Evolutionary conservation across 2,888 invertebrate species (phyloP), one percentile per base, ranked within the genome.

Genomic region (Macaria liturata): DNA sequence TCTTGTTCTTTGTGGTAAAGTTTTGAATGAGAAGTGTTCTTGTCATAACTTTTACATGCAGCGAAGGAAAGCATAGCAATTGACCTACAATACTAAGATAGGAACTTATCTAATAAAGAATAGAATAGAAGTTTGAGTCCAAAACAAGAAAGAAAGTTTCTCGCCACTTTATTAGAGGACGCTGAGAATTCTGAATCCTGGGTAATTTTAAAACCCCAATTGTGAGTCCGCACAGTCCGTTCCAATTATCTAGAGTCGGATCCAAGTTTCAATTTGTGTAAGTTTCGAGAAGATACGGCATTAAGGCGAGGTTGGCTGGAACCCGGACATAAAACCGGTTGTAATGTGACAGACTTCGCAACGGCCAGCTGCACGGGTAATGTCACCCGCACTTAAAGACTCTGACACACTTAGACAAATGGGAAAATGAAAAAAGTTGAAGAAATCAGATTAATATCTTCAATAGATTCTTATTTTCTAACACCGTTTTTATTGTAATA

Each of bases 341-440:
- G 80, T 84, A 84, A 86, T 84, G 84, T 80, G 84, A 82, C 80
- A 76, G 77, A 81, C 75, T 77, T 74, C 75, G 75, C 78, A 77
- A 78, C 75, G 70, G 67, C 74, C 84, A 86, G 81, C 83, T 84
- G 86, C 75, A 79, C 71, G 72, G 75, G 80, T 80, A 80, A 82
- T 79, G 80, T 45, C 37, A 20, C 43, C 4, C 6, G 30, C 46
- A 39, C 46, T 32, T 47, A 46, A 4, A 32, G 6, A 40, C 44
- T 44, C 20, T 32, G 46, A 9, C 6, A 32, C 44, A 52, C 37
- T 31, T 44, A 47, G 31, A 5, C 4, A 8, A 9, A 34, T n/a
- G 42, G n/a, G 6, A 0, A 8, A 42, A 42, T 42, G 42, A 42
- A 42, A 42, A 42, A 42, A 42, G 42, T n/a, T n/a, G 9, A 5